A percentile compares a stretch with the other conserved stretches of the same genome.
Evolutionary conservation across 2,888 invertebrate species (phyloP).

Genomic region (Neocrepidodera transversa): DNA sequence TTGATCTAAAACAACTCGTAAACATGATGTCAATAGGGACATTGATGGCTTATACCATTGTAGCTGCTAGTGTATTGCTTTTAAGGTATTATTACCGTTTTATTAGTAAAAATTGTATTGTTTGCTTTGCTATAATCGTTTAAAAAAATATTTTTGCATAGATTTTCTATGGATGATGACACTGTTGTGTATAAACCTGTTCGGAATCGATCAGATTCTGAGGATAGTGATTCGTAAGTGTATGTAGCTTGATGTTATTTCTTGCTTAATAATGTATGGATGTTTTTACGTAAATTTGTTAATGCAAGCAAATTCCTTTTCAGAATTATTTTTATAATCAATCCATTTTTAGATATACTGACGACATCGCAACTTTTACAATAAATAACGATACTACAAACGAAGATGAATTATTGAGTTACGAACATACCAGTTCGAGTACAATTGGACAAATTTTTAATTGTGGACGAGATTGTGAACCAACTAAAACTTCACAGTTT

Average conservation of each 20-base stretch:
- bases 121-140: constrained; percentile 29
- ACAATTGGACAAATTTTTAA: constrained; percentile 61
- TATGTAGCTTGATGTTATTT: constrained; percentile 31
- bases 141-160: constrained; percentile 39
- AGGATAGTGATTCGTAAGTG: constrained; percentile 51
- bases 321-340: no score
- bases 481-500: constrained; percentile 61
- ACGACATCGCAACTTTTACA: constrained; percentile 38
- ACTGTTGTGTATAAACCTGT: constrained; percentile 42
- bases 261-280: no score
- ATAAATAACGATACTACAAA: constrained; percentile 36
- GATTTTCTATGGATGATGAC: constrained; percentile 50
- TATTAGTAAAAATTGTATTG: constrained; percentile 10
- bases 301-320: no score
- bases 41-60: constrained; percentile 76
- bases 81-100: constrained; percentile 63
- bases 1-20: constrained; percentile 74
- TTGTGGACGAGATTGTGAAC: constrained; percentile 54
- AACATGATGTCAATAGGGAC: constrained; percentile 85
- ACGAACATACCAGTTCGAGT: constrained; percentile 6
- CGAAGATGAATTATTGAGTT: constrained; percentile 36
- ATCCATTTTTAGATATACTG: constrained; percentile 43
- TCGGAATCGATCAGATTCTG: constrained; percentile 46
- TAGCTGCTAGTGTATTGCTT: constrained; percentile 76
- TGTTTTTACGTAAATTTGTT: no score